These are phyloP conservation scores for Pseudochirops cupreus DNA, from an alignment of 2,797 vertebrate species.

Conservation along the genomic window DNA sequence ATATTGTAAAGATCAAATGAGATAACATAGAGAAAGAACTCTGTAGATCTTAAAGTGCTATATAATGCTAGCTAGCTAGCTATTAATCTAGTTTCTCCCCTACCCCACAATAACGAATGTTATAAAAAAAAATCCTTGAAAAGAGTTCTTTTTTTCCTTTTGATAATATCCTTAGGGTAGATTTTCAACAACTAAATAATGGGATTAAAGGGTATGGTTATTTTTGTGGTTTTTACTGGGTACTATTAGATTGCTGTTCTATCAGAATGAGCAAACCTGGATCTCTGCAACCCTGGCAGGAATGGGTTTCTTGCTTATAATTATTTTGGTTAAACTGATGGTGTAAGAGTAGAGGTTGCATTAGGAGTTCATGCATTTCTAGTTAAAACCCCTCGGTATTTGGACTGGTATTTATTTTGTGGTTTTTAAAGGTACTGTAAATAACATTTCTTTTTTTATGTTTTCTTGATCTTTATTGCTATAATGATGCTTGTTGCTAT, in stretches of 20 bases:
- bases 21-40: neutral
- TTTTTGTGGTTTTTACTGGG: neutral
- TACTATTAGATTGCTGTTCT: neutral
- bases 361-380: neutral
- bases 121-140: neutral
- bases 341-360: neutral
- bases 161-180: neutral
- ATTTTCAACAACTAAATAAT: neutral
- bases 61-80: neutral
- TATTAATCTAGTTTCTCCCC: neutral
- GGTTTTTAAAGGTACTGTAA: neutral
- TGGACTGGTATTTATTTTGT: neutral
- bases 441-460: neutral
- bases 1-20: neutral
- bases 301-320: neutral
- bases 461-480: neutral
- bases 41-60: neutral
- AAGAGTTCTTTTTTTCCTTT: neutral
- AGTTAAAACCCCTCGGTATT: neutral
- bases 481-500: neutral
- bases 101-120: neutral
- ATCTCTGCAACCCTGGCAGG: neutral
- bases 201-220: neutral
- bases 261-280: neutral
- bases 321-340: neutral